These are phyloP conservation scores for Hemithea aestivaria DNA, from an alignment of 2,888 invertebrate genomes.

Conservation along the genomic window DNA sequence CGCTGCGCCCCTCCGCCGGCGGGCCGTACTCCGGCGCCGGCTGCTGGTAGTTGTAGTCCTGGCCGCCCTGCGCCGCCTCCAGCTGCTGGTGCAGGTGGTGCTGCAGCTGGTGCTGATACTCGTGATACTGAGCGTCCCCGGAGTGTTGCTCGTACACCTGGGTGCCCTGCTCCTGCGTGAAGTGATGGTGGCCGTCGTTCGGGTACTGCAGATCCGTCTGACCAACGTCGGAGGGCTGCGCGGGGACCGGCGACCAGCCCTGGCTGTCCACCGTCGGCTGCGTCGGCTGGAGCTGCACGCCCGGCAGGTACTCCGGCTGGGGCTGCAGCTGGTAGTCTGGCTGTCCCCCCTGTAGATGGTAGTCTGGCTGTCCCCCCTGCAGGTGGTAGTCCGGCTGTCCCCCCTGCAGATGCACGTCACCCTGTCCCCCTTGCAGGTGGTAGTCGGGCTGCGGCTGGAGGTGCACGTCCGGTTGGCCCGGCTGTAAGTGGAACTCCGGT, in stretches of 20 bases:
- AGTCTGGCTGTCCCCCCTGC: too few species aligned
- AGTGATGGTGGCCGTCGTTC: conserved; percentile 47
- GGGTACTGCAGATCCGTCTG: conserved; percentile 38
- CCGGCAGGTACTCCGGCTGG: conserved; percentile 29
- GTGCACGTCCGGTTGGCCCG: conserved; percentile 14
- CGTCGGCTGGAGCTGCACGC: conserved; percentile 34
- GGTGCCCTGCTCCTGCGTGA: conserved; percentile 59
- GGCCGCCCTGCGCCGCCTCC: conserved; percentile 48
- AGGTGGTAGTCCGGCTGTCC: too few species aligned
- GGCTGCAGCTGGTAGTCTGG: conserved; percentile 14
- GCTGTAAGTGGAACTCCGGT: conserved; percentile 17
- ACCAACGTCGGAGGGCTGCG: conserved; percentile 44
- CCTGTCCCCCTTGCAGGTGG: conserved; percentile 15
- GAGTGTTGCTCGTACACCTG: conserved; percentile 64
- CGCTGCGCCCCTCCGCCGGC: conserved; percentile 58
- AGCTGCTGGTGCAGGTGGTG: conserved; percentile 66
- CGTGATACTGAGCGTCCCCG: conserved; percentile 51
- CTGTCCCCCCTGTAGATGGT: conserved; percentile 14
- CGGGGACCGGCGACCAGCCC: conserved; percentile 67
- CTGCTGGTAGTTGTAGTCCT: conserved; percentile 41
- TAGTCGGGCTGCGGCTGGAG: too few species aligned
- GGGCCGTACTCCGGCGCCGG: conserved; percentile 29
- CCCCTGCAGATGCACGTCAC: conserved; percentile 11
- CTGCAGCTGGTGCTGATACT: conserved; percentile 59
- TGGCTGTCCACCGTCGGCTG: conserved; percentile 53